Evolutionary conservation across 2,888 invertebrate genomes (phyloP).

Genomic region (Brenthis hecate): DNA sequence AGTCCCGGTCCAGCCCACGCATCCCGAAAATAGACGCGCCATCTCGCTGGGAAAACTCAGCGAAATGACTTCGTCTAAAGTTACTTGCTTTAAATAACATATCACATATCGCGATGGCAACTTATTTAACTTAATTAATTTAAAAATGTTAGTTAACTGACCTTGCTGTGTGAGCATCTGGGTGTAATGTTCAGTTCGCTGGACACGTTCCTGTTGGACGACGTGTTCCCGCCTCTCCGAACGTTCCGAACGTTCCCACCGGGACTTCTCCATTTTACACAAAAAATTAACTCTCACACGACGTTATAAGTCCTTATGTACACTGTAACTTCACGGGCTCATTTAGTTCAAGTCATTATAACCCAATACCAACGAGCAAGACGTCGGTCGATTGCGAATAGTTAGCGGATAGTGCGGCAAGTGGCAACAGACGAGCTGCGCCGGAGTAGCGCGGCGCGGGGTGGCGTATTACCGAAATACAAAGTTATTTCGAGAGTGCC

Average conservation of each 20-base stretch:
- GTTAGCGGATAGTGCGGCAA: conserved; percentile 90
- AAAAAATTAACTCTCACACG: conserved; percentile 78
- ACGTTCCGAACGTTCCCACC: conserved; percentile 76
- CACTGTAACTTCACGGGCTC: conserved; percentile 72
- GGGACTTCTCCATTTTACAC: conserved; percentile 88
- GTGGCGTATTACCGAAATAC: conserved; percentile 76
- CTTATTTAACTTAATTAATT: conserved; percentile 21
- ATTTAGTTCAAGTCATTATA: conserved; percentile 90
- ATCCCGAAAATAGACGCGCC: conserved; percentile 73
- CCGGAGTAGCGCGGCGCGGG: conserved; percentile 61
- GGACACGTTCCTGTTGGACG: conserved; percentile 75
- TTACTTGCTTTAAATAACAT: conserved; percentile 50
- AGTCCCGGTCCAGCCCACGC: conserved; percentile 52
- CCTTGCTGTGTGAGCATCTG: conserved; percentile 91
- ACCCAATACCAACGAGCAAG: conserved; percentile 89
- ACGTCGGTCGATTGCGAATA: conserved; percentile 97
- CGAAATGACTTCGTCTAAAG: conserved; percentile 65
- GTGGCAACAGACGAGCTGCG: conserved; percentile 39
- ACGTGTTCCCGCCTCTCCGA: conserved; percentile 65
- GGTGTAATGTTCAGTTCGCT: conserved; percentile 88
- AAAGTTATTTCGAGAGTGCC: conserved; percentile 75
- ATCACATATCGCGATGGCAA: conserved; percentile 38
- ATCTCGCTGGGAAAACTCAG: conserved; percentile 74
- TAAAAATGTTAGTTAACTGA: conserved; percentile 59
- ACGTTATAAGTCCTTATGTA: conserved; percentile 71